Evolutionary conservation across 2,113 vertebrate species (phyloP), one percentile per base, ranked within the genome.

Genomic region (Gila orcuttii): DNA sequence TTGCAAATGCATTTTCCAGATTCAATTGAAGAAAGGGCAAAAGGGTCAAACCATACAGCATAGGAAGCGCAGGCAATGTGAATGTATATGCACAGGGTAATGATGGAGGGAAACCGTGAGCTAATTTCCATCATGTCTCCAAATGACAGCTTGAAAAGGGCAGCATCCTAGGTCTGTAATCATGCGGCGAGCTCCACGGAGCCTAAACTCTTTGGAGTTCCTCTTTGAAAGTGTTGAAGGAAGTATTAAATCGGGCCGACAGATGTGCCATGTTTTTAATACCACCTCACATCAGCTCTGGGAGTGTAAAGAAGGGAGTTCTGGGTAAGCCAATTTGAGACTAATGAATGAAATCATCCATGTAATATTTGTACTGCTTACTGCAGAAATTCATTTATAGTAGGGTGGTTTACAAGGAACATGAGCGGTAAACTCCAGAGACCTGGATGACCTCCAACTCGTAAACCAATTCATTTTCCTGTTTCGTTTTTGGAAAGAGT

Each of bases 61-160:
- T 73, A 39, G 55, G 12, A 87, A 83, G 50, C 36, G 79, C 52
- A 15, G 76, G 73, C 84, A 84, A 84, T 71, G 85, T 47, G 85
- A 89, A 86, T 90, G 80, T 91, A 87, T 88, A 92, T 89, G 87
- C 85, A 91, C 92, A 90, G 52, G 47, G 82, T 79, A 90, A 89
- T 69, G 87, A 66, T 83, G 59, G n/a, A 50, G 86, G 50, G 45
- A 89, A 90, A 90, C 90, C 79, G 79, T 83, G 83, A 42, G n/a
- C 3, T 33, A 69, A 86, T 88, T 91, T 83, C 74, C 21, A 79
- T 89, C 83, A 83, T 86, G 90, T 91, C 90, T 90, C 88, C 87
- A 90, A 86, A 91, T 89, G 59, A 64, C 76, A 78, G 84, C 89
- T 57, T 28, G 39, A 42, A 62, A 84, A 68, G 31, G 19, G 33